Conservation (phyloP, 2,113 vertebrate species). For the Rissa tridactyla region DNA sequence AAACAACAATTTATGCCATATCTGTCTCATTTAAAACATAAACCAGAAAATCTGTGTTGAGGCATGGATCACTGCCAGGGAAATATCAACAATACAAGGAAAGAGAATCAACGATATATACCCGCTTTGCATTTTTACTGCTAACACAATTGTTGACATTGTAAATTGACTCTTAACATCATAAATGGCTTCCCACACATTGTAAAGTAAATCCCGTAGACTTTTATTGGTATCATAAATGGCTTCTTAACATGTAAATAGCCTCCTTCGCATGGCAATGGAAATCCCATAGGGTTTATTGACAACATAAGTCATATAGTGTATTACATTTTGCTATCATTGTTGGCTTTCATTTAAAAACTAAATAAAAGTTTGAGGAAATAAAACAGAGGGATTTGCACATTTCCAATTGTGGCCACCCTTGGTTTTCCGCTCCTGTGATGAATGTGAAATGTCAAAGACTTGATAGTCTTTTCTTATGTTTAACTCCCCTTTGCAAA, state of each 20-base stretch:
- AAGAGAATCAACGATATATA: not conserved
- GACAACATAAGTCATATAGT: constrained; percentile 47
- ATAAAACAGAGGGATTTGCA: not conserved
- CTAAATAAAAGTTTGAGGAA: constrained; percentile 39
- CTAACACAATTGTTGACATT: constrained; percentile 67
- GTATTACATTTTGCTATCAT: not conserved
- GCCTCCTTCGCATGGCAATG: not conserved
- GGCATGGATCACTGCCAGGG: not conserved
- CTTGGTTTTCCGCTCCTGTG: not conserved
- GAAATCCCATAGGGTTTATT: constrained; percentile 56
- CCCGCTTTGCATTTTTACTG: constrained; percentile 52
- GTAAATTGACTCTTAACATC: constrained; percentile 72
- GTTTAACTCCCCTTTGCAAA: not conserved
- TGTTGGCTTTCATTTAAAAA: constrained; percentile 64
- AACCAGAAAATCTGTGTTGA: not conserved
- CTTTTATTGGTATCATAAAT: constrained; percentile 72
- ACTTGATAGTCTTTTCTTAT: not conserved
- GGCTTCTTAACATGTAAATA: constrained; percentile 72
- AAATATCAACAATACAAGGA: not conserved
- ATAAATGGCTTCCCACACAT: constrained; percentile 53
- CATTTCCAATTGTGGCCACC: not conserved
- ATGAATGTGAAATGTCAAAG: not conserved
- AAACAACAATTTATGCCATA: not conserved
- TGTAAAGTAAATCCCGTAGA: constrained; percentile 68
- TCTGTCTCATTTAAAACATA: not conserved